Evolutionary conservation across 1,140 invertebrate species (phyloP).

Genomic region (Brachionus manjavacas): DNA sequence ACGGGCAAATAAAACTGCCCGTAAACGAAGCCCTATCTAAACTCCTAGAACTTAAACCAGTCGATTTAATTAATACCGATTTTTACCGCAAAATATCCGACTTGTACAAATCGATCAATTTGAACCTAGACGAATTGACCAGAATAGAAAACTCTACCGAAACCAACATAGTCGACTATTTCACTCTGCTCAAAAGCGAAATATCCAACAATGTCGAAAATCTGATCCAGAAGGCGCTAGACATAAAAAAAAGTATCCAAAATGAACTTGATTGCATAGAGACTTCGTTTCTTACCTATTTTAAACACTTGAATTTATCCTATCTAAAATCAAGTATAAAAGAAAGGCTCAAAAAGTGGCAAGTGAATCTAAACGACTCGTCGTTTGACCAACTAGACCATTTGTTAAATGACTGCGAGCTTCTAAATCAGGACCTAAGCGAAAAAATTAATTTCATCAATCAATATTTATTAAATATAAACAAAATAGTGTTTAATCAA

Average conservation of each 20-base stretch:
- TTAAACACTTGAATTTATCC: neutral
- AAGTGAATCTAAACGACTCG: neutral
- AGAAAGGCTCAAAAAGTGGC: neutral
- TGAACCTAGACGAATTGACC: neutral
- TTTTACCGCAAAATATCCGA: constrained; percentile 3
- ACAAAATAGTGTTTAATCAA: constrained; percentile 26
- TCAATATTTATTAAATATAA: neutral
- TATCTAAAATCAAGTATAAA: neutral
- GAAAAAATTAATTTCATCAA: neutral
- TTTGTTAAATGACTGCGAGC: neutral
- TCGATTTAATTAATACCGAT: neutral
- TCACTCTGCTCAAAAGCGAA: neutral
- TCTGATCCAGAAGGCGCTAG: neutral
- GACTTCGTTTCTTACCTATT: neutral
- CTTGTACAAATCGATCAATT: neutral
- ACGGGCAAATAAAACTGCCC: neutral
- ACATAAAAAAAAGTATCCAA: neutral
- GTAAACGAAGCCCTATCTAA: neutral
- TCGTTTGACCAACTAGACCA: constrained; percentile 1
- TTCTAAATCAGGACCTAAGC: neutral
- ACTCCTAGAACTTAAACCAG: neutral
- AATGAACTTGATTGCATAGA: neutral
- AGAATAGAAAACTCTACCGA: neutral
- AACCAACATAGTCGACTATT: neutral
- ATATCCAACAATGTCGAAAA: constrained; percentile 2